Evolutionary conservation across 2,113 vertebrate genomes (phyloP).

Genomic region (Pelobates fuscus): DNA sequence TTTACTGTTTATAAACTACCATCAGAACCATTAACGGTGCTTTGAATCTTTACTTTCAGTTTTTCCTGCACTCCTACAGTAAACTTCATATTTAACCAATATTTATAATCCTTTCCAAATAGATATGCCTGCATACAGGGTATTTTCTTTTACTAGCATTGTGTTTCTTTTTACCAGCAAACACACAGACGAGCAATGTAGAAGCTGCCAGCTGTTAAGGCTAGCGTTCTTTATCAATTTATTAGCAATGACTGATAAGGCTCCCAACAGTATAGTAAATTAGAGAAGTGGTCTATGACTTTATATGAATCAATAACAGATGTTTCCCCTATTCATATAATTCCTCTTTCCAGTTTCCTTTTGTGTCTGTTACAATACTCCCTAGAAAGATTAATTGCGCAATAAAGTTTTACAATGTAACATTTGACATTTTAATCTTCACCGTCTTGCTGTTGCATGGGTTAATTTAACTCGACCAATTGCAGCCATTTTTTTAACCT

Average conservation of each 20-base stretch:
- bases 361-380: not conserved
- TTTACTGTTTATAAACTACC: no score
- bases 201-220: not conserved
- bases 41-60: no score
- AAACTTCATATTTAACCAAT: no score
- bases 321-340: conserved; percentile 40
- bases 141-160: no score
- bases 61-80: no score
- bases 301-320: conserved; percentile 47
- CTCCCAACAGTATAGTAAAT: not conserved
- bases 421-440: not conserved
- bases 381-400: conserved; percentile 24
- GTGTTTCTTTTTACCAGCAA: no score
- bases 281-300: conserved; percentile 41
- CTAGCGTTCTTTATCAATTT: not conserved
- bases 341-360: conserved; percentile 41
- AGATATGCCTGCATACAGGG: no score
- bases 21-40: no score
- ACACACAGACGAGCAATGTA: no score
- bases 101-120: no score
- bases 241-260: not conserved
- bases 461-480: no score
- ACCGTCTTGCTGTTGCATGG: not conserved
- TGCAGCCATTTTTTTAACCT: no score
- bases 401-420: not conserved